phyloP scores from a whole-genome alignment of 2,888 invertebrate species.

The Brachyopa scutellaris region DNA sequence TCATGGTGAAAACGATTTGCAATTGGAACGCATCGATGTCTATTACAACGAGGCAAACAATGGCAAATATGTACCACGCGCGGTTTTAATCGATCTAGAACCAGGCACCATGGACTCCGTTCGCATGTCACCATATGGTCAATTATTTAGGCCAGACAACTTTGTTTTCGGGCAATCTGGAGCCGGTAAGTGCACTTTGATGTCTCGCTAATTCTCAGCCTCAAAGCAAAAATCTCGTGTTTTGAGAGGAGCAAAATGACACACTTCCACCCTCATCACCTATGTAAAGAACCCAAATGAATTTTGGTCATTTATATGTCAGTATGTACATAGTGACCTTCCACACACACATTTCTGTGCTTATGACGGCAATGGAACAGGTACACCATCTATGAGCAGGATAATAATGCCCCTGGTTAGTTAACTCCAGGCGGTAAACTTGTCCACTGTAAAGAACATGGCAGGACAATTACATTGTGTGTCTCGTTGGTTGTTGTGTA shows the following conservation, averaged over 20 bases:
- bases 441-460: slow-evolving; percentile 70
- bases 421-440: slow-evolving; percentile 69
- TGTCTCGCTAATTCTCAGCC: slow-evolving; percentile 63
- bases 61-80: slow-evolving; percentile 91
- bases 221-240: slow-evolving; percentile 36
- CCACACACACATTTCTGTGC: slow-evolving; percentile 2
- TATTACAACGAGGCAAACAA: slow-evolving; percentile 90
- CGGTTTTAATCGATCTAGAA: slow-evolving; percentile 93
- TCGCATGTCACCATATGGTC: slow-evolving; percentile 89
- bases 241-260: slow-evolving; percentile 33
- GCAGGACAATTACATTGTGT: slow-evolving; percentile 70
- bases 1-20: slow-evolving; percentile 88
- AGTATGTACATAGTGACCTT: background rate
- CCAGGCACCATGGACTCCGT: slow-evolving; percentile 95
- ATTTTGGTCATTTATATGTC: slow-evolving; percentile 62
- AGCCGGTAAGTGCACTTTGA: slow-evolving; percentile 84
- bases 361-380: slow-evolving; percentile 31
- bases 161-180: slow-evolving; percentile 92
- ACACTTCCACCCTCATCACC: slow-evolving; percentile 8
- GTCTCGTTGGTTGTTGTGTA: slow-evolving; percentile 66
- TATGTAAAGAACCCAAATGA: slow-evolving; percentile 2
- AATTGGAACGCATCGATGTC: slow-evolving; percentile 90
- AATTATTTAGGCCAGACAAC: slow-evolving; percentile 93
- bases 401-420: slow-evolving; percentile 67
- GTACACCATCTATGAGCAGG: slow-evolving; percentile 61